Percentiles rank a stretch among this genome's conserved stretches.
These are phyloP conservation scores for Struthidea cinerea DNA, from an alignment of 2,113 vertebrate genomes.

Conservation along the genomic window DNA sequence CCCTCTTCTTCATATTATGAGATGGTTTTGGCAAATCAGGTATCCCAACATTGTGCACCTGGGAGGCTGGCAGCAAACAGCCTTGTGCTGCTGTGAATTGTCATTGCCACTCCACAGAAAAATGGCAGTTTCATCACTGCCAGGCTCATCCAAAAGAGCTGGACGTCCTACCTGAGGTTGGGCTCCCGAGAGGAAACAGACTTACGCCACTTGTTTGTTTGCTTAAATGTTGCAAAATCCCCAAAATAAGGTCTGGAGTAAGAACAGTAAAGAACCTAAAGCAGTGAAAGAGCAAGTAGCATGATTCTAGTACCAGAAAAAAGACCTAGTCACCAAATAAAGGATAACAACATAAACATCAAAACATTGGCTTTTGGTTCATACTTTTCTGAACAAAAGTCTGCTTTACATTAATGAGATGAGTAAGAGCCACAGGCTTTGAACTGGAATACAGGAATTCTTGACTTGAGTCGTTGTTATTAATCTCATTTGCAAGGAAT, in stretches of 20 bases:
- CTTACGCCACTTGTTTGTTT: background rate
- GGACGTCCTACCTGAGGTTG: accelerated
- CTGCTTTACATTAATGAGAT: background rate
- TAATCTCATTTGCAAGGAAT: background rate
- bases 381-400: background rate
- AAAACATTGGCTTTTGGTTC: background rate
- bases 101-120: background rate
- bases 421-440: background rate
- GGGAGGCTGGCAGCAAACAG: background rate
- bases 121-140: background rate
- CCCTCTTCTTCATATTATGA: no score
- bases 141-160: background rate
- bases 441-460: background rate
- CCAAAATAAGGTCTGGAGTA: background rate
- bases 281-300: background rate
- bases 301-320: background rate
- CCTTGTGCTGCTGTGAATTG: background rate
- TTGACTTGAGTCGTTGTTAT: background rate
- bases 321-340: background rate
- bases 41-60: accelerated
- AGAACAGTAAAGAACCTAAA: background rate
- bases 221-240: background rate
- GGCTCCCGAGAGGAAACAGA: background rate
- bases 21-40: background rate
- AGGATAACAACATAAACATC: background rate